Evolutionary conservation across 2,113 vertebrate genomes (phyloP).

Genomic region (Camelus dromedarius): DNA sequence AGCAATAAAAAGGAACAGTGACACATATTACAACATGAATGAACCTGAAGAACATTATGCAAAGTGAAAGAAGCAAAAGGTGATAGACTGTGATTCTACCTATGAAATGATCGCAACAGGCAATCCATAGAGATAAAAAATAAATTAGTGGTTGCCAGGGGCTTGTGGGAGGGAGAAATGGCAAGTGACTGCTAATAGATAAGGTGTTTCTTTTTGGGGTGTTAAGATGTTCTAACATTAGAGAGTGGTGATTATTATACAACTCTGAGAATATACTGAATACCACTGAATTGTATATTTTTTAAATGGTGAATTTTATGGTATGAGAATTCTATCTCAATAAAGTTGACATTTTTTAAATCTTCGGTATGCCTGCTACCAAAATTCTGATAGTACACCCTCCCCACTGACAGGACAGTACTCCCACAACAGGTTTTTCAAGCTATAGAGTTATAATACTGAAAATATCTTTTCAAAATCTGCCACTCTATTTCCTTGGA

Average conservation of each 20-base stretch:
- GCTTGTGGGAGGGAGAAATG: not conserved
- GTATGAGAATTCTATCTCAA: not conserved
- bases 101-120: not conserved
- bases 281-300: not conserved
- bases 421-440: not conserved
- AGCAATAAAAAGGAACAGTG: not conserved
- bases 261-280: not conserved
- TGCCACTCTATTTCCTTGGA: not conserved
- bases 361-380: not conserved
- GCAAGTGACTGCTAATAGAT: not conserved
- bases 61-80: not conserved
- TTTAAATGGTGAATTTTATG: conserved; percentile 18
- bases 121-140: not conserved
- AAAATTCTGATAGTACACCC: not conserved
- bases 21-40: not conserved
- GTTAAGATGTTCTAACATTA: conserved; percentile 13
- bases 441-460: not conserved
- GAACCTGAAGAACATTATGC: not conserved
- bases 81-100: not conserved
- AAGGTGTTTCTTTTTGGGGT: not conserved
- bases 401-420: not conserved
- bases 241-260: not conserved
- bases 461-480: conserved; percentile 3
- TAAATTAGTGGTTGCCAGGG: not conserved
- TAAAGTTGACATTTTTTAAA: not conserved